Conservation (phyloP, 37 sponge, comb jelly and placozoan genomes). For the Cliona cf. orientalis region DNA sequence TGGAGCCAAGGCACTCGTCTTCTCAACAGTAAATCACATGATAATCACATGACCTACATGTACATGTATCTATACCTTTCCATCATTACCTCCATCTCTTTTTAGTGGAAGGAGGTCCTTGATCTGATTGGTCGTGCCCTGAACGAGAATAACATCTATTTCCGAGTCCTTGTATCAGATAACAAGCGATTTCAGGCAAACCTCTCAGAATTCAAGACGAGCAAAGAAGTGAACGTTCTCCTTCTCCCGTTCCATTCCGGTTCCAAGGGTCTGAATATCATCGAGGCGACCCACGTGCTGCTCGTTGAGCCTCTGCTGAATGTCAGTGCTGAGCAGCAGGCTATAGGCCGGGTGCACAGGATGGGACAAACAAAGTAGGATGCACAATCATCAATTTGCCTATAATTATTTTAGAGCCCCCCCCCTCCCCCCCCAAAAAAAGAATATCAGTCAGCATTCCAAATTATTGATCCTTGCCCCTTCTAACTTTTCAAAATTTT, state of each 20-base stretch:
- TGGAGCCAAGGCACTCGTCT: slow-evolving; percentile 74
- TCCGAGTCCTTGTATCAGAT: not conserved
- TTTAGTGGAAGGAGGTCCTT: slow-evolving; percentile 65
- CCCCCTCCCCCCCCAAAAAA: not conserved
- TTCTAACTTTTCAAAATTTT: not conserved
- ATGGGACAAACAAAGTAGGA: slow-evolving; percentile 87
- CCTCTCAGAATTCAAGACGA: slow-evolving; percentile 61
- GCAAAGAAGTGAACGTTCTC: slow-evolving; percentile 51
- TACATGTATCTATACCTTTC: not conserved
- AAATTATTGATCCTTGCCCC: too few relatives aligned
- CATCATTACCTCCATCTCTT: not conserved
- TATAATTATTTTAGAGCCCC: not conserved
- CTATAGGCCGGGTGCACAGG: slow-evolving; percentile 84
- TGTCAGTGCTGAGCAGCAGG: slow-evolving; percentile 77
- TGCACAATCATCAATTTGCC: not conserved
- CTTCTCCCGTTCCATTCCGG: slow-evolving; percentile 77
- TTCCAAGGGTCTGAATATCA: slow-evolving; percentile 86
- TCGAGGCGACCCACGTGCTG: slow-evolving; percentile 89
- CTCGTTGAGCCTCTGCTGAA: slow-evolving; percentile 86
- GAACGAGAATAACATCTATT: slow-evolving; percentile 38
- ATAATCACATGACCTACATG: not conserved
- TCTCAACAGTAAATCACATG: slow-evolving; percentile 68
- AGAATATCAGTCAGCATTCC: not conserved
- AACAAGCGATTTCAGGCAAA: slow-evolving; percentile 33
- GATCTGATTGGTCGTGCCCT: slow-evolving; percentile 41